Evolutionary conservation across 35 echinoderm and acorn worm genomes (phyloP), one percentile per base, ranked within the genome.

Genomic region (Heliocidaris erythrogramma): DNA sequence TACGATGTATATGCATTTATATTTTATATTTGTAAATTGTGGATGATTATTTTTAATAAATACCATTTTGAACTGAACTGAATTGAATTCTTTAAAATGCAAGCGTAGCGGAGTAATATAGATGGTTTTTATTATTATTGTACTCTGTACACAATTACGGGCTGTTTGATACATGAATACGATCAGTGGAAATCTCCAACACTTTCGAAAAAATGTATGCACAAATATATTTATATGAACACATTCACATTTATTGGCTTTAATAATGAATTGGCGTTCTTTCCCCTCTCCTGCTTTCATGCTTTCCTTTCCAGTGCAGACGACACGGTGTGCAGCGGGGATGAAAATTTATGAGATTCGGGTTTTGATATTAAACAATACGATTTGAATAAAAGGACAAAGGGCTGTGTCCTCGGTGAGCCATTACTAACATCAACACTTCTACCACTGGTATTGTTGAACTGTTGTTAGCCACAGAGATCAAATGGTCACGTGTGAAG

Each of bases 381-480:
- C 31, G 13, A 32, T 42, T 89, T 48, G 31, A 89, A 32, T 89
- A 89, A 48, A 89, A 48, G 9, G 32, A 89, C 31, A 89, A 89
- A 42, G 12, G 30, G 87, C 21, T 78, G 14, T 30, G 87, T 89
- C 91, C 91, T 92, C 48, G 91, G 31, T 52, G 11, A 92, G 49
- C 91, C 49, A 92, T 92, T 52, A 59, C 91, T 2, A 92, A 92
- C 48, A 49, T 49, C 91, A 49, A 29, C 91, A 92, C 65, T 78
- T 56, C 52, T 56, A 48, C 0, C 2, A 91, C 32, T 42, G 13
- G 31, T 86, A 27, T 89, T 47, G 30, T 32, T 88, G 47, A 88
- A 53, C 90, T 48, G 48, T 48, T 59, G 16, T n/a, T 2, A 78
- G 65, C 7, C 65, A n/a, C 18, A 42, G 1, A 89, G 31, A 32